Conservation (phyloP, 2,113 vertebrate genomes). For the Brachyhypopomus occidentalis region DNA sequence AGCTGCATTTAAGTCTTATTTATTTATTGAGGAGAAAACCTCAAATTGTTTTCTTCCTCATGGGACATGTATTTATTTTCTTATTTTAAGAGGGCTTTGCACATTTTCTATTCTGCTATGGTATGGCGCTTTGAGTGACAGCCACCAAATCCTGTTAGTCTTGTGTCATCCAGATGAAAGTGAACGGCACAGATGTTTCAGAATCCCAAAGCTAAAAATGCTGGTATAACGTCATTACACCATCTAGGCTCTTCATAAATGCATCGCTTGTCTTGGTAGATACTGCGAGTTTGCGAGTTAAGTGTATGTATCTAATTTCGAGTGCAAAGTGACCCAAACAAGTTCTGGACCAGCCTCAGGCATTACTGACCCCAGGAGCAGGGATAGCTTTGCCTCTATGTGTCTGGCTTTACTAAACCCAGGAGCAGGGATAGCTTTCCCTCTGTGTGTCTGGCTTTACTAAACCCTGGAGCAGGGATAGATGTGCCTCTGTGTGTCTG, state of each 20-base stretch:
- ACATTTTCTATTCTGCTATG: slow-evolving; percentile 9
- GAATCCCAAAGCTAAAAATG: background rate
- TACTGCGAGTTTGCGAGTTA: background rate
- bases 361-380: too few relatives aligned
- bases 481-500: too few relatives aligned
- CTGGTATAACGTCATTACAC: background rate
- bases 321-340: slow-evolving; percentile 48
- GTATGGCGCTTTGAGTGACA: slow-evolving; percentile 5
- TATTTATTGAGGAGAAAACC: background rate
- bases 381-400: too few relatives aligned
- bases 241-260: background rate
- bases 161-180: background rate
- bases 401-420: too few relatives aligned
- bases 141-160: slow-evolving; percentile 35
- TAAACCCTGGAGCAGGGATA: too few relatives aligned
- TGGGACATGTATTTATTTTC: background rate
- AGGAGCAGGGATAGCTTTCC: too few relatives aligned
- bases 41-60: background rate
- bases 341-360: too few relatives aligned
- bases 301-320: slow-evolving; percentile 49
- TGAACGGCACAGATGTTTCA: background rate
- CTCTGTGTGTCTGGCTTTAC: too few relatives aligned
- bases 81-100: background rate
- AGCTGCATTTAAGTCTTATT: background rate
- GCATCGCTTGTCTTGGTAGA: background rate